Evolutionary conservation across 2,888 invertebrate genomes (phyloP).

Genomic region (Heterodera filipjevi): DNA sequence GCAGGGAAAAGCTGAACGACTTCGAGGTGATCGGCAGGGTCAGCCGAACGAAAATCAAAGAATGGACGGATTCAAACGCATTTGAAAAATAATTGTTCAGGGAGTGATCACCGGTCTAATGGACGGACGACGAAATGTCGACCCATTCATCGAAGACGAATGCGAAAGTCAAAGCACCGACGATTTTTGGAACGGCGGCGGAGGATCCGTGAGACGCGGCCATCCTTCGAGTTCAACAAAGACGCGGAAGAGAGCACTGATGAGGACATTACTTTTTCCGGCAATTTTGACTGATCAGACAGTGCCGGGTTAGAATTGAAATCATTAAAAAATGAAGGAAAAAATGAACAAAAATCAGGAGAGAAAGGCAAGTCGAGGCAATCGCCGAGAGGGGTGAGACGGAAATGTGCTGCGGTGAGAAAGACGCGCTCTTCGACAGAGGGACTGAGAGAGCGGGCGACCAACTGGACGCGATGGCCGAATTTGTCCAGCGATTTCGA

Average conservation of each 20-base stretch:
- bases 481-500: conserved; percentile 22
- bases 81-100: conserved; percentile 13
- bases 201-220: neutral
- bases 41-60: too few relatives aligned
- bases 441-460: neutral
- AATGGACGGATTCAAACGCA: too few relatives aligned
- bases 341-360: neutral
- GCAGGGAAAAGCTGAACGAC: conserved; percentile 33
- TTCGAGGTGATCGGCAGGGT: conserved; percentile 32
- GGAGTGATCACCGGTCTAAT: conserved; percentile 42
- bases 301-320: neutral
- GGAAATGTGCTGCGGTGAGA: conserved; percentile 13
- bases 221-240: neutral
- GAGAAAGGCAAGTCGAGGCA: neutral
- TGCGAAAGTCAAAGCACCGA: conserved; percentile 21
- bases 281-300: neutral
- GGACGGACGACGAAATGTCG: conserved; percentile 28
- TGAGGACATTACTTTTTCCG: neutral
- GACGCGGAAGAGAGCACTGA: conserved; percentile 15
- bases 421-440: conserved; percentile 5
- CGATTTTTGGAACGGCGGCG: neutral
- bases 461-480: neutral
- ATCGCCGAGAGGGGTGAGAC: neutral
- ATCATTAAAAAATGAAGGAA: neutral
- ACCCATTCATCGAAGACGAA: conserved; percentile 20